Evolutionary conservation across 2,113 vertebrate genomes (phyloP).

Genomic region (Crypturellus undulatus): DNA sequence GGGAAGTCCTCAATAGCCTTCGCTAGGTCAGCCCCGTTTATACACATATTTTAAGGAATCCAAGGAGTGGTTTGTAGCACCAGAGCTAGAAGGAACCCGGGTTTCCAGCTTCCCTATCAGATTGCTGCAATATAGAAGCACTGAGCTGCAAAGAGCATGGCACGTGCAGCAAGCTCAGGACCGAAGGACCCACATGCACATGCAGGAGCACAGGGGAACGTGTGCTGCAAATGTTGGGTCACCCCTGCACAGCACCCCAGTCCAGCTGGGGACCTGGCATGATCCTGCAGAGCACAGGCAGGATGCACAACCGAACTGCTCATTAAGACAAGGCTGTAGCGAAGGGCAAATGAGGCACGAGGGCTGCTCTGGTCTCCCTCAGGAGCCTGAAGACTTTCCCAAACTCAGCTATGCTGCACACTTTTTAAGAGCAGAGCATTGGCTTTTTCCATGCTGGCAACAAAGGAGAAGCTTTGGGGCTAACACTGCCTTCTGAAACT

Average conservation of each 20-base stretch:
- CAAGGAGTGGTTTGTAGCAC: not conserved
- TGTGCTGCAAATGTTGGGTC: not conserved
- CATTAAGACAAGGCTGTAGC: not conserved
- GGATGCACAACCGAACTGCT: not conserved
- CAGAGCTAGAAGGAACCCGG: not conserved
- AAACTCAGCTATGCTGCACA: slow-evolving; percentile 9
- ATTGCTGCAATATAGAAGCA: not conserved
- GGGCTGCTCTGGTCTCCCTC: not conserved
- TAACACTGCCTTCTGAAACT: not conserved
- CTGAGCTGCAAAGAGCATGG: not conserved
- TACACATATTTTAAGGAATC: not conserved
- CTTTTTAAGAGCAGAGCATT: not conserved
- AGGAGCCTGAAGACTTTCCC: not conserved
- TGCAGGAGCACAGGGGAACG: not conserved
- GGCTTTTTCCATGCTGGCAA: not conserved
- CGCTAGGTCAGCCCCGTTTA: not conserved
- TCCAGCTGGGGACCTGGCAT: too few species aligned
- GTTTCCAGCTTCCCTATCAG: not conserved
- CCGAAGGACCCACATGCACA: not conserved
- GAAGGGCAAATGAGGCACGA: not conserved
- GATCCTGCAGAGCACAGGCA: not conserved
- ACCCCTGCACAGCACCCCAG: not conserved
- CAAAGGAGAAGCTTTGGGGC: slow-evolving; percentile 4
- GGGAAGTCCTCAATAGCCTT: not conserved
- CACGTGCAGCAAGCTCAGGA: not conserved